These are phyloP conservation scores for Phrynocephalus versicolor DNA, from an alignment of 2,113 vertebrate species.

Conservation along the genomic window DNA sequence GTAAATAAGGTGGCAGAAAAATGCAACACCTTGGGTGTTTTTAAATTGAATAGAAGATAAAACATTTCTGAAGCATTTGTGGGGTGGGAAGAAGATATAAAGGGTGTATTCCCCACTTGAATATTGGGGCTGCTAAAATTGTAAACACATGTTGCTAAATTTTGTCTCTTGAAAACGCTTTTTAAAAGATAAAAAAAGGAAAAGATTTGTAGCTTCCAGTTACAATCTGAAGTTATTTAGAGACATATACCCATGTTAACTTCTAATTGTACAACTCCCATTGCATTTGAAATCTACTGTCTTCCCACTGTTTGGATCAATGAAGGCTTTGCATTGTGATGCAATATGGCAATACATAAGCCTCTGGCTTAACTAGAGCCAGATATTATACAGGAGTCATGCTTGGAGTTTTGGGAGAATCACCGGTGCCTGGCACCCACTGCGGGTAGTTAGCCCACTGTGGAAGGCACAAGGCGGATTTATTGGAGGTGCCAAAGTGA, in stretches of 20 bases:
- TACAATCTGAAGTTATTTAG: conserved; percentile 4
- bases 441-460: too few species aligned
- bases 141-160: neutral
- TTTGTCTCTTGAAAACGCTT: neutral
- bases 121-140: neutral
- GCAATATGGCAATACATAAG: neutral
- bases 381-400: neutral
- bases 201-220: conserved; percentile 14
- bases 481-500: too few species aligned
- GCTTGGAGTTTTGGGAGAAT: neutral
- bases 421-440: too few species aligned
- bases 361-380: neutral
- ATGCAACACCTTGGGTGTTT: neutral
- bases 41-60: neutral
- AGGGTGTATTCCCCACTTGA: too few species aligned
- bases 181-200: neutral
- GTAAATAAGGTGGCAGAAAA: neutral
- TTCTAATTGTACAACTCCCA: conserved; percentile 5
- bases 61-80: too few species aligned
- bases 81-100: neutral
- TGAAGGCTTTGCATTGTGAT: neutral
- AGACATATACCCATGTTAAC: neutral
- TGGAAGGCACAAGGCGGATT: too few species aligned
- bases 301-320: neutral
- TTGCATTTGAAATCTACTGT: neutral